Percentiles rank a stretch among this genome's conserved stretches.
Conservation (phyloP, 2,888 invertebrate species). For the Gisinianus flammeolus region DNA sequence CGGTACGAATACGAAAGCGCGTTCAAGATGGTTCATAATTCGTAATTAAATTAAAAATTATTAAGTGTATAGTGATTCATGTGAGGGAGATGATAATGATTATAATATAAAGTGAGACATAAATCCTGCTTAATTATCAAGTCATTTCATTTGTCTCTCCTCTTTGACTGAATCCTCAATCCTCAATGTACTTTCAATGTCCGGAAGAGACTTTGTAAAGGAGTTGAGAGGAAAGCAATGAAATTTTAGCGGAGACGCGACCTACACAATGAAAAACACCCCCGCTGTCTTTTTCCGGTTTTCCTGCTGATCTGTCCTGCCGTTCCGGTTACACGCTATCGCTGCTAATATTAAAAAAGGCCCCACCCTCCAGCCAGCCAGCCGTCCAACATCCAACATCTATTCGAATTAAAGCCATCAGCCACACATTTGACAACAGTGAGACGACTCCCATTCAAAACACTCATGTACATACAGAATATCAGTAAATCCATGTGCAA, state of each 20-base stretch:
- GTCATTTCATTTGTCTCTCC: conserved; percentile 4
- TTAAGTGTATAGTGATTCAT: too few species aligned
- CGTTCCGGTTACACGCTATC: conserved; percentile 31
- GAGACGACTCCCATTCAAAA: too few species aligned
- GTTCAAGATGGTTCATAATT: too few species aligned
- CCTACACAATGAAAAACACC: neutral
- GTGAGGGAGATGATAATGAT: too few species aligned
- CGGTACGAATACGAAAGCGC: too few species aligned
- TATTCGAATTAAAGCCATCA: too few species aligned
- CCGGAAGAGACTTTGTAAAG: neutral
- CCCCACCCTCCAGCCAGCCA: neutral
- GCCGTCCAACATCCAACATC: too few species aligned
- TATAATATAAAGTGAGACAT: conserved; percentile 16
- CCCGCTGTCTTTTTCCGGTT: conserved; percentile 33
- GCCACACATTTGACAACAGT: too few species aligned
- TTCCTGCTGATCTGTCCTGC: conserved; percentile 29
- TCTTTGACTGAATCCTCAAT: neutral
- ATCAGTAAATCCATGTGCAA: too few species aligned
- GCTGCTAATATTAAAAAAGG: conserved; percentile 8
- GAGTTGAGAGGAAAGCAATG: neutral
- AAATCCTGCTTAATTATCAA: conserved; percentile 15
- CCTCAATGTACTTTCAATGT: neutral
- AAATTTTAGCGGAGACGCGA: neutral
- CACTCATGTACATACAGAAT: too few species aligned
- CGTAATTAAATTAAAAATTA: too few species aligned